These are phyloP conservation scores for Cephus pulcher DNA, from an alignment of 2,888 invertebrate species.

Conservation along the genomic window DNA sequence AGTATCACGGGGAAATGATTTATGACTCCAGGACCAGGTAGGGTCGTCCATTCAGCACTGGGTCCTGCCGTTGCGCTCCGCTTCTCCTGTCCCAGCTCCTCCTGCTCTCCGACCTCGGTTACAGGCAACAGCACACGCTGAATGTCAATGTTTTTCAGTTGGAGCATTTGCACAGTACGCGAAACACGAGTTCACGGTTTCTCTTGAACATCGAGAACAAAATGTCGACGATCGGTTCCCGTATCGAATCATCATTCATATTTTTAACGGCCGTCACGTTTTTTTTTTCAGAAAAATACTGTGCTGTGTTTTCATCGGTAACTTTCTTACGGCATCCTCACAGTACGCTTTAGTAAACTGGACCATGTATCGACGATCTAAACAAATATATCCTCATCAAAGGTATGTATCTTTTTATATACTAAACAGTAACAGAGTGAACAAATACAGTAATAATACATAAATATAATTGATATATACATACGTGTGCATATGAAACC, in stretches of 20 bases:
- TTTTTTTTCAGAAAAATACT: neutral
- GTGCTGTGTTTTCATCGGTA: neutral
- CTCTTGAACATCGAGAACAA: neutral
- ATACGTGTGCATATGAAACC: neutral
- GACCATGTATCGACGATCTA: neutral
- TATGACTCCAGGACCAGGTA: conserved; percentile 62
- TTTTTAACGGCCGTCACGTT: neutral
- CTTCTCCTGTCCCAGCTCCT: conserved; percentile 28
- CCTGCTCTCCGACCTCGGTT: conserved; percentile 24
- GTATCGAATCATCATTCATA: neutral
- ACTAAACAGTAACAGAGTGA: neutral
- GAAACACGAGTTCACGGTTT: conserved; percentile 17
- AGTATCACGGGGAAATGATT: conserved; percentile 62
- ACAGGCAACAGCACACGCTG: conserved; percentile 10
- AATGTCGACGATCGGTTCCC: neutral
- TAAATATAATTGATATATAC: neutral
- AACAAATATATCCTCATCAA: neutral
- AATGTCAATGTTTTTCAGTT: conserved; percentile 29
- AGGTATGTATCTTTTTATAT: neutral
- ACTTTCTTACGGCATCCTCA: neutral
- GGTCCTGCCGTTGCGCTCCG: conserved; percentile 20
- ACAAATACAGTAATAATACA: neutral
- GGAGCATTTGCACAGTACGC: conserved; percentile 23
- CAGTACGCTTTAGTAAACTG: neutral
- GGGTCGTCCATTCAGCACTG: conserved; percentile 52